Evolutionary conservation across 2,888 invertebrate species (phyloP), one percentile per base, ranked within the genome.

Genomic region (Sthenelais limicola): DNA sequence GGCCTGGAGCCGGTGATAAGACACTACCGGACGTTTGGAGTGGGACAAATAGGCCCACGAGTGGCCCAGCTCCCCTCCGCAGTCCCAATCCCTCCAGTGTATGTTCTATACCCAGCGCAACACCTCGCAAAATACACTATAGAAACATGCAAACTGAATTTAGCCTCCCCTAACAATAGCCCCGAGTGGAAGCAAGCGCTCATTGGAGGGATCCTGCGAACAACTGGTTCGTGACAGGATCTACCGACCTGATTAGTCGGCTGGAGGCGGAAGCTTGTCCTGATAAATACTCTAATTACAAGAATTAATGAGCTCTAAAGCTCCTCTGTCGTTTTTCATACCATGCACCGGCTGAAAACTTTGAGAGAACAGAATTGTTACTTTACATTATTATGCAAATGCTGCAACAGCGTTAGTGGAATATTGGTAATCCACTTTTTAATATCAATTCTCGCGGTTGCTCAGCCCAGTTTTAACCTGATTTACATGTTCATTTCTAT

Each of bases 81-180:
- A n/a, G n/a, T n/a, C n/a, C n/a, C n/a, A n/a, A n/a, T n/a, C n/a
- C n/a, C n/a, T n/a, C n/a, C n/a, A n/a, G n/a, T n/a, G n/a, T n/a
- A n/a, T n/a, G n/a, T n/a, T n/a, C n/a, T n/a, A n/a, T n/a, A n/a
- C n/a, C n/a, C n/a, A n/a, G n/a, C n/a, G n/a, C n/a, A n/a, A n/a
- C n/a, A n/a, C n/a, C n/a, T n/a, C n/a, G n/a, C n/a, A n/a, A n/a
- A n/a, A n/a, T n/a, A n/a, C n/a, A n/a, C n/a, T n/a, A n/a, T n/a
- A n/a, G n/a, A 52, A 48, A 73, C 73, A 73, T 74, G 66, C 69
- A 56, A 75, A 74, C 74, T 70, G 73, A 75, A 9, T 12, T 43
- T 43, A 9, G 15, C 9, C 48, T 4, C 48, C 48, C 48, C 9
- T 48, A 48, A 48, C 48, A 48, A 2, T 24, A 48, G 48, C 3